phyloP scores from a whole-genome alignment of 2,888 invertebrate species.

The Drosophila yooni region DNA sequence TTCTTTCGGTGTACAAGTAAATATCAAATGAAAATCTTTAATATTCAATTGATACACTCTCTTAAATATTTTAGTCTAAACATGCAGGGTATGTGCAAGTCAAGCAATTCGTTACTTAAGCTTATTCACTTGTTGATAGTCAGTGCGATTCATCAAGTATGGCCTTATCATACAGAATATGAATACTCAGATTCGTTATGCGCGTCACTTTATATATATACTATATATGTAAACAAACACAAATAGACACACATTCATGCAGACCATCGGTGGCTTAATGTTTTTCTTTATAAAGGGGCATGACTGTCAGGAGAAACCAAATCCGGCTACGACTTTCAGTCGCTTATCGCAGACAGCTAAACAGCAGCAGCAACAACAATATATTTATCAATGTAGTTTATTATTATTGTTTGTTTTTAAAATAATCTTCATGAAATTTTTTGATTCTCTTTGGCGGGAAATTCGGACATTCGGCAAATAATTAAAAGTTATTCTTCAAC shows the following conservation, averaged over 20 bases:
- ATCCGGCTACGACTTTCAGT: constrained; percentile 8
- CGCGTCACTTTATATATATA: constrained; percentile 24
- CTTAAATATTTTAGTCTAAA: neutral
- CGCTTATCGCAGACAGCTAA: constrained; percentile 37
- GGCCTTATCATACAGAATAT: constrained; percentile 17
- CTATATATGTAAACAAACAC: constrained; percentile 49
- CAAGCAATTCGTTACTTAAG: neutral
- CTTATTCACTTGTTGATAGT: constrained; percentile 16
- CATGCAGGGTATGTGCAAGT: neutral
- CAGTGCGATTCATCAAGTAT: neutral
- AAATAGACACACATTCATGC: constrained; percentile 16
- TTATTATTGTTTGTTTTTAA: constrained; percentile 21
- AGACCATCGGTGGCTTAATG: constrained; percentile 17
- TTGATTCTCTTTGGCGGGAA: constrained; percentile 12
- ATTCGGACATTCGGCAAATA: constrained; percentile 3
- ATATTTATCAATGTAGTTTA: constrained; percentile 16
- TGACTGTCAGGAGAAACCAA: constrained; percentile 55
- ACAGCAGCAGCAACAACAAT: constrained; percentile 18
- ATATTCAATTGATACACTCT: neutral
- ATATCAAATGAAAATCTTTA: neutral
- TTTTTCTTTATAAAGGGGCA: constrained; percentile 65
- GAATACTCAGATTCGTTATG: constrained; percentile 12
- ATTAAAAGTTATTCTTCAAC: neutral
- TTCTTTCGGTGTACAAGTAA: neutral
- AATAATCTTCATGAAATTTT: constrained; percentile 23